Base-by-base conservation (phyloP, 2,888 invertebrate species). In the Chrysodeixis includens region DNA sequence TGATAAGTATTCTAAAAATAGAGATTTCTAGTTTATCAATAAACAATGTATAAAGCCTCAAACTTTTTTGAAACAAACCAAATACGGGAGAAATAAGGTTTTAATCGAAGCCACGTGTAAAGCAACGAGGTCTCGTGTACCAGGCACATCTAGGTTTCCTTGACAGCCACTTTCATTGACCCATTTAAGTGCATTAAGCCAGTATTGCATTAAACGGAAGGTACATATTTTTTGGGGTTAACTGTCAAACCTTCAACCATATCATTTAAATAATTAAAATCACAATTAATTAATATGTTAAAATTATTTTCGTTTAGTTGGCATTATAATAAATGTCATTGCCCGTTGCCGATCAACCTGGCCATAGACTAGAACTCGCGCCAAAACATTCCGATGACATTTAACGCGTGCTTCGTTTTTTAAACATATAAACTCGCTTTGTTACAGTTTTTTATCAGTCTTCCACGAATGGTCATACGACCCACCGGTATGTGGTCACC, bases 111-210 rank as follows among this genome's bases (percentile, higher is more conserved):
- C 69, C 67, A 69, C 66, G 67, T 68, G 69, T 66, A 66, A 51
- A 26, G 49, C 46, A 70, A 69, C 67, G 76, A 76, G 74, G 68
- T 71, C 63, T 76, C 81, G 78, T 72, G 73, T 56, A 62, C 81
- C 83, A 85, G 82, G 80, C 83, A 79, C 80, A 83, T 83, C 81
- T 79, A 71, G 67, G 78, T 78, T 86, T 63, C 88, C 85, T 88
- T 86, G 86, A 78, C 81, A 70, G 62, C 80, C 59, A 63, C 77
- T 82, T 80, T 74, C 84, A 87, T 86, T 90, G 89, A 88, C 90
- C 90, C 76, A 88, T 88, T 82, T 88, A 70, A 66, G 61, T 62
- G 66, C 74, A 71, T 67, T 65, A 56, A 68, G 64, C 56, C 60
- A 72, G 74, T 76, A 72, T 69, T 79, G 71, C 54, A 64, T 64